These are phyloP conservation scores for Sinelater perroti DNA, from an alignment of 2,888 invertebrate species.

Conservation along the genomic window DNA sequence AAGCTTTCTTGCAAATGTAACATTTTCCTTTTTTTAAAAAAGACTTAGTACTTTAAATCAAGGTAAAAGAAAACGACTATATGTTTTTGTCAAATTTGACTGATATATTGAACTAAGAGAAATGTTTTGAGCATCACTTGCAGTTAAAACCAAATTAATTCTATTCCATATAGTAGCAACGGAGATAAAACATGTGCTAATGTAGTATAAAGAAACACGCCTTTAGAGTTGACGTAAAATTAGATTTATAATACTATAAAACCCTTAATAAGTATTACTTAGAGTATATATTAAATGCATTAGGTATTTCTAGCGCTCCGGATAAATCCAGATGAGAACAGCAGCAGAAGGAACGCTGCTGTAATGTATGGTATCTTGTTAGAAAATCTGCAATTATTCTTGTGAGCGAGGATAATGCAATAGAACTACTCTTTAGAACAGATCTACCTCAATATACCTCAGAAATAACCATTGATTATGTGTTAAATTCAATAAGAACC, in stretches of 20 bases:
- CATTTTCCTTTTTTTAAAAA: too few species aligned
- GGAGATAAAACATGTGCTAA: constrained; percentile 3
- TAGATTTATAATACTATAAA: constrained; percentile 18
- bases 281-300: constrained; percentile 6
- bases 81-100: too few species aligned
- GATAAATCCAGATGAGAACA: constrained; percentile 15
- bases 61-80: too few species aligned
- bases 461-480: constrained; percentile 20
- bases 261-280: constrained; percentile 11
- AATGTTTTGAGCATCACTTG: too few species aligned
- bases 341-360: constrained; percentile 6
- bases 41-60: too few species aligned
- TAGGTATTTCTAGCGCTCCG: background rate
- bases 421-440: constrained; percentile 8
- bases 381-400: constrained; percentile 19
- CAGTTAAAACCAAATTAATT: background rate
- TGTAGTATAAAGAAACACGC: constrained; percentile 8
- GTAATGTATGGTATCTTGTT: constrained; percentile 12
- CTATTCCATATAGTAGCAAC: constrained; percentile 2
- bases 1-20: too few species aligned
- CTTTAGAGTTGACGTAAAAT: background rate
- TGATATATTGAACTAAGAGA: too few species aligned
- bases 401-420: constrained; percentile 8
- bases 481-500: constrained; percentile 5
- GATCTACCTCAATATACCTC: constrained; percentile 12